phyloP scores from a whole-genome alignment of 1,140 invertebrate species.

The Scaptomyza montana region DNA sequence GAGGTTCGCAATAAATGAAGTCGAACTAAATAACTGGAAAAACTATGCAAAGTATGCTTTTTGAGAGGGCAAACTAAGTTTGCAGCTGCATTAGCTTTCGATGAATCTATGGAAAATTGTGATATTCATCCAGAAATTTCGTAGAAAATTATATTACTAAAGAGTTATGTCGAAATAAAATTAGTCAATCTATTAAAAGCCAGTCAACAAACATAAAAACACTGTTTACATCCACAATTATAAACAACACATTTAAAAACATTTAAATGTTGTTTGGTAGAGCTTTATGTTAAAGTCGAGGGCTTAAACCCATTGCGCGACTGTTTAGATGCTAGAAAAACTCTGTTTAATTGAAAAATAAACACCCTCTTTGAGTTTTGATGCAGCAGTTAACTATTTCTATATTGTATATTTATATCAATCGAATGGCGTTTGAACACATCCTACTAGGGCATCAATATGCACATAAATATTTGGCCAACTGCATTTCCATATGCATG shows the following conservation, averaged over 20 bases:
- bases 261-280: too few relatives aligned
- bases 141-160: background rate
- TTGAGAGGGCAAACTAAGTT: background rate
- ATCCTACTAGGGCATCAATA: slow-evolving; percentile 22
- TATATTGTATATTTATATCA: background rate
- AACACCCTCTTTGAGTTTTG: background rate
- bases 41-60: slow-evolving; percentile 1
- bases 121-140: background rate
- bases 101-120: background rate
- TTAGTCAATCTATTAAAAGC: too few relatives aligned
- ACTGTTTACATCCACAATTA: too few relatives aligned
- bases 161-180: background rate
- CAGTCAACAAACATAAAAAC: too few relatives aligned
- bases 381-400: background rate
- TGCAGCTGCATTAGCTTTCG: background rate
- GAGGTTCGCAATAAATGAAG: slow-evolving; percentile 3
- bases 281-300: too few relatives aligned
- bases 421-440: slow-evolving; percentile 7
- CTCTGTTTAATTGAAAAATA: too few relatives aligned
- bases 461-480: slow-evolving; percentile 37
- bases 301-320: background rate
- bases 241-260: too few relatives aligned
- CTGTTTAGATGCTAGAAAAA: background rate
- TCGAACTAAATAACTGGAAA: background rate
- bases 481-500: slow-evolving; percentile 42